Percentiles rank a stretch among this genome's conserved stretches.
phyloP scores from a whole-genome alignment of 2,888 invertebrate species.

The Tachystola acroxantha region DNA sequence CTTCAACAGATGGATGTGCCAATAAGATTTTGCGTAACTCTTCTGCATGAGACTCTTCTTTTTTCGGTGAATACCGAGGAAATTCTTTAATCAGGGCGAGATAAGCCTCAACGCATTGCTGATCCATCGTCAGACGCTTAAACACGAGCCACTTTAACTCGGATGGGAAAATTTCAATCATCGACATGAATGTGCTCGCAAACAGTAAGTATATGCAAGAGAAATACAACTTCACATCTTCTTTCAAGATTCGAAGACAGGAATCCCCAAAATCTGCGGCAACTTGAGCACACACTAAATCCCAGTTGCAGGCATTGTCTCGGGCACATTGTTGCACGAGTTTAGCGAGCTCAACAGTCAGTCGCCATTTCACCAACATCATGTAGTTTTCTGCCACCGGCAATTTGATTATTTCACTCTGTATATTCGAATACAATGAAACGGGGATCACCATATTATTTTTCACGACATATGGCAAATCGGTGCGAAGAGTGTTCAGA shows the following conservation, averaged over 20 bases:
- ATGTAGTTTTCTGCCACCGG: constrained; percentile 40
- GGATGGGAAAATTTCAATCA: constrained; percentile 15
- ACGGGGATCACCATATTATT: constrained; percentile 28
- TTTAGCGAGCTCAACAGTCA: constrained; percentile 30
- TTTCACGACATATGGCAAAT: constrained; percentile 26
- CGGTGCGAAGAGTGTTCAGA: constrained; percentile 23
- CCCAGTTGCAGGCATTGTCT: constrained; percentile 18
- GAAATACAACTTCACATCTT: constrained; percentile 38
- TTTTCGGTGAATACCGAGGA: constrained; percentile 7
- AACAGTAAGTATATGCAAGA: constrained; percentile 43
- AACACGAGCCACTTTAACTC: constrained; percentile 19
- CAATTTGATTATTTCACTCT: constrained; percentile 27
- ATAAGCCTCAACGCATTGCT: constrained; percentile 32
- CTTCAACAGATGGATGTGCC: constrained; percentile 36
- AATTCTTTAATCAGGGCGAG: constrained; percentile 32
- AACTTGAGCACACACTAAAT: constrained; percentile 20
- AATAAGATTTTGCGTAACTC: constrained; percentile 20
- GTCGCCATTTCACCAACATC: constrained; percentile 37
- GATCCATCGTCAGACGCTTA: constrained; percentile 20
- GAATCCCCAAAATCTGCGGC: constrained; percentile 32
- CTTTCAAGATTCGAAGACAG: constrained; percentile 37
- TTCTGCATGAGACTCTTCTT: constrained; percentile 8
- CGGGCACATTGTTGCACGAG: constrained; percentile 22
- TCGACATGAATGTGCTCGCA: constrained; percentile 23
- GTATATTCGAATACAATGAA: constrained; percentile 30